Evolutionary conservation across 2,888 invertebrate genomes (phyloP), one percentile per base, ranked within the genome.

Genomic region (Cordylochernes scorpioides): DNA sequence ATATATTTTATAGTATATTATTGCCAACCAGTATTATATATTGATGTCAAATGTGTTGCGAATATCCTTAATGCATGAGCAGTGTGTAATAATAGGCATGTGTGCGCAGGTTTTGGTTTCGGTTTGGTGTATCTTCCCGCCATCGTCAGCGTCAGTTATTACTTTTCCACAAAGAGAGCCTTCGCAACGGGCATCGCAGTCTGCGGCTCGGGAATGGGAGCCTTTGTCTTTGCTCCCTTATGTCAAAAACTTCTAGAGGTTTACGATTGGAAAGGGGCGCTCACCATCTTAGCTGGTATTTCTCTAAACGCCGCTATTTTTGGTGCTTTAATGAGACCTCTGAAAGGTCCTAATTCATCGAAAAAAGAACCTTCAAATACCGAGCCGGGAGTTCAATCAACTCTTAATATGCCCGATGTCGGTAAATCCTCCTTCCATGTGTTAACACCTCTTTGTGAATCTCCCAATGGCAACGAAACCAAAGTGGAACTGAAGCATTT

Each of bases 81-180:
- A n/a, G n/a, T n/a, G n/a, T n/a, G n/a, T n/a, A n/a, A n/a, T n/a
- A n/a, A n/a, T n/a, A n/a, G n/a, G n/a, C n/a, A n/a, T n/a, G n/a
- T 22, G 8, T 15, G 44, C 45, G 10, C 60, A 77, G 78, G 82
- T 40, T 67, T 84, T 44, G 84, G 84, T 14, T 78, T 84, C 49
- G 82, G 84, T 38, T 66, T 84, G 59, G 78, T 84, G 46, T 86
- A 84, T 55, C 63, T 94, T 26, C 91, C 91, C 1, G 88, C 91
- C 2, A 88, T 94, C 21, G 88, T 91, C 8, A 80, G 80, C 30
- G 88, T 91, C 15, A 84, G 86, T 5, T 86, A 86, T 57, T 91
- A 91, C 59, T 94, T 94, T 58, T 88, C 91, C 58, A 77, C 82
- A 26, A 75, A 78, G 45, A 64, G 88, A 37, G 82, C 88, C 8